These are phyloP conservation scores for Himalopsyche phryganea DNA, from an alignment of 1,140 invertebrate species.

Conservation along the genomic window DNA sequence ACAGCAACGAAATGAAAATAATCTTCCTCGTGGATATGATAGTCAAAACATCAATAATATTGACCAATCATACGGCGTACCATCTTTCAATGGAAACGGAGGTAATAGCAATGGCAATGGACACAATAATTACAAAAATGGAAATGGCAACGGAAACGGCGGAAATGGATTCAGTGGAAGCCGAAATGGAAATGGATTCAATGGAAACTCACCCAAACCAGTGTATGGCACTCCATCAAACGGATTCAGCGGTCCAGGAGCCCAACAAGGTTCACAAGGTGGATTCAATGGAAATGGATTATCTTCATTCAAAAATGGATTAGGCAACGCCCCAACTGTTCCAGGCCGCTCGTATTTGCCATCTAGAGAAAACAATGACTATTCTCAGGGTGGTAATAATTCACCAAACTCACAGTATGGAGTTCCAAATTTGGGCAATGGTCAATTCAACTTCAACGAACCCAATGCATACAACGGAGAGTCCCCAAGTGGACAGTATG, in stretches of 20 bases:
- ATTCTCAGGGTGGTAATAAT: not conserved
- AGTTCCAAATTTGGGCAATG: not conserved
- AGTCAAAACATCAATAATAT: slow-evolving; percentile 4
- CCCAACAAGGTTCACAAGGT: no score
- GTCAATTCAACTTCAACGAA: slow-evolving; percentile 1
- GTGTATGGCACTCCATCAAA: slow-evolving; percentile 4
- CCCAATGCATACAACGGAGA: slow-evolving; percentile 16
- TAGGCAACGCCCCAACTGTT: slow-evolving; percentile 6
- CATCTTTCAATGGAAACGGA: slow-evolving; percentile 20
- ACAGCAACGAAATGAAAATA: not conserved
- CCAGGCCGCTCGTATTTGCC: not conserved
- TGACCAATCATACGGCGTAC: not conserved
- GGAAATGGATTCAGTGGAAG: slow-evolving; percentile 6
- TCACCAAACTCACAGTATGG: slow-evolving; percentile 7
- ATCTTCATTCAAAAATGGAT: slow-evolving; percentile 12
- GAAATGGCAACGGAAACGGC: slow-evolving; percentile 18
- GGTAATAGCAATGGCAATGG: slow-evolving; percentile 11
- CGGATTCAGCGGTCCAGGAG: no score
- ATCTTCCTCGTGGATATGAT: not conserved
- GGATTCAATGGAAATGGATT: not conserved
- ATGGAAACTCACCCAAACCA: not conserved
- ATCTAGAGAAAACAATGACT: slow-evolving; percentile 1
- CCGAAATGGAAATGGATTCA: slow-evolving; percentile 6
- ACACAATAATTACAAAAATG: slow-evolving; percentile 15
- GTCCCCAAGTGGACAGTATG: not conserved